These are phyloP conservation scores for Mugil cephalus DNA, from an alignment of 2,113 vertebrate genomes.

Conservation along the genomic window DNA sequence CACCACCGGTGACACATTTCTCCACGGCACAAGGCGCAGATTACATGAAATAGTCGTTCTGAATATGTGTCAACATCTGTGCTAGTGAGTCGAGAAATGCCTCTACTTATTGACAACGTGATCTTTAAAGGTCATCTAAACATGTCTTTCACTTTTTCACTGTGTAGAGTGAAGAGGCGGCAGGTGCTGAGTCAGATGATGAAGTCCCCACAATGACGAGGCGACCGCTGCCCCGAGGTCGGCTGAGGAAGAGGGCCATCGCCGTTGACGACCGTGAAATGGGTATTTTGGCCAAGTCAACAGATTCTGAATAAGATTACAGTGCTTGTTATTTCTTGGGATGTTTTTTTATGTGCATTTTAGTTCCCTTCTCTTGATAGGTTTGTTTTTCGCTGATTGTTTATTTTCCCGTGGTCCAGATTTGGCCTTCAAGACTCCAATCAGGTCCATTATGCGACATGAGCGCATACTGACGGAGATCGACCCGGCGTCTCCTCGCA, in stretches of 20 bases:
- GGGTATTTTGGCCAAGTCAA: constrained; percentile 32
- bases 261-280: constrained; percentile 55
- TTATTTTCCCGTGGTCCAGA: constrained; percentile 42
- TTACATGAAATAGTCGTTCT: too few relatives aligned
- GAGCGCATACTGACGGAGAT: constrained; percentile 61
- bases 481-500: constrained; percentile 45
- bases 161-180: constrained; percentile 49
- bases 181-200: constrained; percentile 49
- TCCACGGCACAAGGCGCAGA: too few relatives aligned
- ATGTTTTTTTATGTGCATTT: background rate
- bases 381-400: background rate
- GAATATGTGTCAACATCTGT: too few relatives aligned
- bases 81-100: too few relatives aligned
- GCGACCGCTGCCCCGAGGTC: constrained; percentile 52
- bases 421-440: constrained; percentile 78
- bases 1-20: too few relatives aligned
- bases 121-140: background rate
- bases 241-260: constrained; percentile 63
- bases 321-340: background rate
- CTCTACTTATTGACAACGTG: too few relatives aligned
- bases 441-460: constrained; percentile 53
- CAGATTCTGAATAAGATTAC: background rate
- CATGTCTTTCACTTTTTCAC: too few relatives aligned
- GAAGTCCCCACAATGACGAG: constrained; percentile 69
- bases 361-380: background rate